A percentile compares a stretch with the other conserved stretches of the same genome.
These are phyloP conservation scores for Erebia palarica DNA, from an alignment of 2,888 invertebrate species.

Conservation along the genomic window DNA sequence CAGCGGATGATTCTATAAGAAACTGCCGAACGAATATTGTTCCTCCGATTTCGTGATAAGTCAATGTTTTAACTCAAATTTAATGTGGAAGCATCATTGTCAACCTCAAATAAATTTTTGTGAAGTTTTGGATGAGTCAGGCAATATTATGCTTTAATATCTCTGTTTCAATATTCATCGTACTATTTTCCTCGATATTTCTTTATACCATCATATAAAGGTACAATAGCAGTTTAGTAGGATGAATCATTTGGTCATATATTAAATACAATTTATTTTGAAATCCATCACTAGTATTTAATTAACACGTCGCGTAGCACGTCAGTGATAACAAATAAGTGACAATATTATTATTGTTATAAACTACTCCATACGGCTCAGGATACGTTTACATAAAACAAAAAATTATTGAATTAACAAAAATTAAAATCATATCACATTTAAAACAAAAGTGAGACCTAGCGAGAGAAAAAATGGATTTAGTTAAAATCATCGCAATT, in stretches of 20 bases:
- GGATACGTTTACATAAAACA: not conserved
- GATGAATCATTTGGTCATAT: conserved; percentile 21
- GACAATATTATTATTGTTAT: not conserved
- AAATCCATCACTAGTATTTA: conserved; percentile 26
- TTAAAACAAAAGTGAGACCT: not conserved
- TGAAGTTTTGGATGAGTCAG: no score
- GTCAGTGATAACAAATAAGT: conserved; percentile 7
- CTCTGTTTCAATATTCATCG: no score
- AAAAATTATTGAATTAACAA: not conserved
- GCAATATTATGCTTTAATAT: no score
- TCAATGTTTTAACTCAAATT: no score
- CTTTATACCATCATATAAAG: not conserved
- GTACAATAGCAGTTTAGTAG: not conserved
- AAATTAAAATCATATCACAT: no score
- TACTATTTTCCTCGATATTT: no score
- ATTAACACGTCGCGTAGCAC: conserved; percentile 23
- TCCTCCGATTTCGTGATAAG: no score
- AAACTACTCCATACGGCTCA: not conserved
- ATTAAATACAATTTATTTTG: conserved; percentile 19
- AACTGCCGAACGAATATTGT: no score
- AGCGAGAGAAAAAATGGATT: conserved; percentile 8
- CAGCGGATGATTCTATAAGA: no score
- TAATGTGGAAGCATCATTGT: no score
- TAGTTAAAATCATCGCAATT: not conserved
- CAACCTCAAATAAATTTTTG: no score